These are phyloP conservation scores for Tenebrosternarchus preto DNA, from an alignment of 2,113 vertebrate genomes.

Conservation along the genomic window DNA sequence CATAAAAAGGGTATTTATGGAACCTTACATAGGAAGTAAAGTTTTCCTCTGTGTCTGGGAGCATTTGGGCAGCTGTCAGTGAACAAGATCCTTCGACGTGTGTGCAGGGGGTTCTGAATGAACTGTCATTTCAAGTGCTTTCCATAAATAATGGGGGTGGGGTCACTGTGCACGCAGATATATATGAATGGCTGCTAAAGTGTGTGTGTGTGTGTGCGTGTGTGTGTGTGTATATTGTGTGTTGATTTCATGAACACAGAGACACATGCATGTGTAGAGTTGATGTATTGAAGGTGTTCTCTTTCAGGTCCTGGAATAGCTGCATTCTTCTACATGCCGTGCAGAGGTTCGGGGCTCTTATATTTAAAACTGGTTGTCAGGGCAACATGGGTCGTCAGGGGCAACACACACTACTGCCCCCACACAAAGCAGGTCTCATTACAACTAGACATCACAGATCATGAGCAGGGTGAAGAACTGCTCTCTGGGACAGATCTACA, in stretches of 20 bases:
- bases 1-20: constrained; percentile 5
- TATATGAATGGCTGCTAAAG: constrained; percentile 11
- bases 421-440: constrained; percentile 11
- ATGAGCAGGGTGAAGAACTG: too few relatives aligned
- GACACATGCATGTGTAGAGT: constrained; percentile 14
- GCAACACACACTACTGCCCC: constrained; percentile 44
- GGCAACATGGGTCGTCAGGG: constrained; percentile 24
- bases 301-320: constrained; percentile 58
- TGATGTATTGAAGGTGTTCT: constrained; percentile 5
- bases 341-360: constrained; percentile 55
- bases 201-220: constrained; percentile 8
- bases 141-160: constrained; percentile 1
- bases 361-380: too few relatives aligned
- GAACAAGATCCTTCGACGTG: too few relatives aligned
- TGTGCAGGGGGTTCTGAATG: not conserved
- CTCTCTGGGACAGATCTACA: too few relatives aligned
- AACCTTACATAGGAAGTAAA: not conserved
- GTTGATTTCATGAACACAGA: not conserved
- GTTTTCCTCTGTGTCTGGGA: not conserved
- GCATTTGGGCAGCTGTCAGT: too few relatives aligned
- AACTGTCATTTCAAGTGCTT: too few relatives aligned
- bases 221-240: constrained; percentile 1
- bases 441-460: not conserved
- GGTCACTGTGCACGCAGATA: constrained; percentile 18
- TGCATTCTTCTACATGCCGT: constrained; percentile 49